Evolutionary conservation across 2,888 invertebrate genomes (phyloP).

Genomic region (Temnothorax ravouxi): DNA sequence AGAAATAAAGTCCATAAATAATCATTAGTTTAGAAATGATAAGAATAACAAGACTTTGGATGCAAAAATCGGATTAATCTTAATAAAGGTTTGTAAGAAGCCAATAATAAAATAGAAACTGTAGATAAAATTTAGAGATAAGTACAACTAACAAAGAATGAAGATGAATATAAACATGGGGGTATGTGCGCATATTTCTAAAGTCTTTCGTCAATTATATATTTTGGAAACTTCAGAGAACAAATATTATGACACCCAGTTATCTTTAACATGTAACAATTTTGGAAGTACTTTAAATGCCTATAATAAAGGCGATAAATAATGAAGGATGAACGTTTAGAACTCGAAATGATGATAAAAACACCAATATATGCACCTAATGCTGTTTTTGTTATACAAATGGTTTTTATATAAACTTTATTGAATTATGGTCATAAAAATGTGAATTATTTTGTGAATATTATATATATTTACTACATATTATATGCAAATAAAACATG

Average conservation of each 20-base stretch:
- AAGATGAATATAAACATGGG: constrained; percentile 37
- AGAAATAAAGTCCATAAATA: constrained; percentile 17
- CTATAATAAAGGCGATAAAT: constrained; percentile 69
- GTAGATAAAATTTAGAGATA: constrained; percentile 81
- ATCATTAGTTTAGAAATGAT: background rate
- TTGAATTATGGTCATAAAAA: constrained; percentile 66
- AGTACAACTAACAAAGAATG: constrained; percentile 33
- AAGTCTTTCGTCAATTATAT: constrained; percentile 48
- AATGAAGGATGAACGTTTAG: constrained; percentile 75
- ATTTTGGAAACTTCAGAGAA: constrained; percentile 46
- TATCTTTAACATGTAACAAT: constrained; percentile 31
- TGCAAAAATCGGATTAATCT: constrained; percentile 56
- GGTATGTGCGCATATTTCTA: constrained; percentile 30
- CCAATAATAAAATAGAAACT: constrained; percentile 82
- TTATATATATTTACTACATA: constrained; percentile 82
- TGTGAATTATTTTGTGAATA: constrained; percentile 82
- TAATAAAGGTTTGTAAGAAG: constrained; percentile 63
- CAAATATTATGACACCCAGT: constrained; percentile 15
- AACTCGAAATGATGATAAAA: background rate
- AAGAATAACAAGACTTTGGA: constrained; percentile 17
- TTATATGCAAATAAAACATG: constrained; percentile 65
- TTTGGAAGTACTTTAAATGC: constrained; percentile 55
- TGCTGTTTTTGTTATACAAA: constrained; percentile 82
- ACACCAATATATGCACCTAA: constrained; percentile 70
- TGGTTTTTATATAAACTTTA: constrained; percentile 84